These are phyloP conservation scores for Cryptotermes secundus DNA, from an alignment of 1,140 invertebrate species.

Conservation along the genomic window DNA sequence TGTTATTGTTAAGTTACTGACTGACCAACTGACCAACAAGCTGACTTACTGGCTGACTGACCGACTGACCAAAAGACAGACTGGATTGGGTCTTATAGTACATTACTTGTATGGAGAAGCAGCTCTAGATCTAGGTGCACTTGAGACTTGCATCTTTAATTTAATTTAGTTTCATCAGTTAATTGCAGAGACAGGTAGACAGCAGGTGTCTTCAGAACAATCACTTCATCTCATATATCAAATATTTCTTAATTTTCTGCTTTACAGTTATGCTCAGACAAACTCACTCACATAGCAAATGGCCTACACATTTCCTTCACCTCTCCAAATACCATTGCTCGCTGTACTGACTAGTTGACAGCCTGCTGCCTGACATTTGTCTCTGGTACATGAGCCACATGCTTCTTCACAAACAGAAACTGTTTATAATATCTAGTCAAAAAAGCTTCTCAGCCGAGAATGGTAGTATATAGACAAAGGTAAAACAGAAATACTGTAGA, in stretches of 20 bases:
- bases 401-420: no score
- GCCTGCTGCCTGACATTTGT: background rate
- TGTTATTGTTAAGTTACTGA: no score
- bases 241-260: background rate
- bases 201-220: background rate
- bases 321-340: background rate
- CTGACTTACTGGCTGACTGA: no score
- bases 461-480: constrained; percentile 5
- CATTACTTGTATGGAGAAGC: background rate
- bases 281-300: constrained; percentile 8
- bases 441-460: background rate
- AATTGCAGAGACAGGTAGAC: background rate
- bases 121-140: background rate
- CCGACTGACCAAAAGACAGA: background rate
- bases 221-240: background rate
- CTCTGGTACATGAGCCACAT: background rate
- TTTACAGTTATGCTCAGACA: background rate
- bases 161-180: background rate
- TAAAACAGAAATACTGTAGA: background rate
- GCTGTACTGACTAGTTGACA: background rate
- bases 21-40: no score
- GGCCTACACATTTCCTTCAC: background rate
- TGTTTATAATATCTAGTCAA: constrained; percentile 13
- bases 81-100: background rate
- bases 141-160: background rate